Percentiles rank a stretch among this genome's conserved stretches.
phyloP scores from a whole-genome alignment of 2,113 vertebrate genomes.

The Prionailurus bengalensis region DNA sequence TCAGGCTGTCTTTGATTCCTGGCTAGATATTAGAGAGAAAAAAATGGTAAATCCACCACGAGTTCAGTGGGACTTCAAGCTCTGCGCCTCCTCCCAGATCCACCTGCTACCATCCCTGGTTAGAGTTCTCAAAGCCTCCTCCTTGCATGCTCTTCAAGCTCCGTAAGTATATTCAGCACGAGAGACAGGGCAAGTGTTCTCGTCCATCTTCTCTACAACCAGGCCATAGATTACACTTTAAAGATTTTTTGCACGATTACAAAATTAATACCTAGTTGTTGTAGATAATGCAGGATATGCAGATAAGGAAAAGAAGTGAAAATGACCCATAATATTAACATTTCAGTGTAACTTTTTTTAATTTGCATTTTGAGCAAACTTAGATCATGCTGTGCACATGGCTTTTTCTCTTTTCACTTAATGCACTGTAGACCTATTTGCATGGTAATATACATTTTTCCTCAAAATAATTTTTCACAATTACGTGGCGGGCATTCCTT shows the following conservation, averaged over 20 bases:
- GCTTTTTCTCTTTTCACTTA: not conserved
- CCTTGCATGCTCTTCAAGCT: not conserved
- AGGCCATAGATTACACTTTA: not conserved
- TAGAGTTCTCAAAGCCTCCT: not conserved
- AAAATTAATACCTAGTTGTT: not conserved
- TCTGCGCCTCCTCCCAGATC: not conserved
- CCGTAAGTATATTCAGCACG: not conserved
- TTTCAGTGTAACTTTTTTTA: not conserved
- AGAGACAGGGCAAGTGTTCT: not conserved
- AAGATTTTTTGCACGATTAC: not conserved
- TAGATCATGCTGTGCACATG: not conserved
- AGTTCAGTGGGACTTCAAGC: not conserved
- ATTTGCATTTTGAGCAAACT: constrained; percentile 17
- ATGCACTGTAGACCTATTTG: not conserved
- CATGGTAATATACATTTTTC: not conserved
- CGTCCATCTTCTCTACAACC: not conserved
- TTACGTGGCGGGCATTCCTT: not conserved
- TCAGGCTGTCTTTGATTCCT: not conserved
- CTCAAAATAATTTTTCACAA: not conserved
- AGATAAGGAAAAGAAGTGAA: not conserved
- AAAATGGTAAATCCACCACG: not conserved
- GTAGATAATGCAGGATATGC: not conserved
- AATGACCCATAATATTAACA: not conserved
- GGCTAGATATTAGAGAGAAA: not conserved
- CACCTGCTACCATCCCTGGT: not conserved